Conservation (phyloP, 2,888 invertebrate genomes). For the Trichogramma dendrolimi region DNA sequence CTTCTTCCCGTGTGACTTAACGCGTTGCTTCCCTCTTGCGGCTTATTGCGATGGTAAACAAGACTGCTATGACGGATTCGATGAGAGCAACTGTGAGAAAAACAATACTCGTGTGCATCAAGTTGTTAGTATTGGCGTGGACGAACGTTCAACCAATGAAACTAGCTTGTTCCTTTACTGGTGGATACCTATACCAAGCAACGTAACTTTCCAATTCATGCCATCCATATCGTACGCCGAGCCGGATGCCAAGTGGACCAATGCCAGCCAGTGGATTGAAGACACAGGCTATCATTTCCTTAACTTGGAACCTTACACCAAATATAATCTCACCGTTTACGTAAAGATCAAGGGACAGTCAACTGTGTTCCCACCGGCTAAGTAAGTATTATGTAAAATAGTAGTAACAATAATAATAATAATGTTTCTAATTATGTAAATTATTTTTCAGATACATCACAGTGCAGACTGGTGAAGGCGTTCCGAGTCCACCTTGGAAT, state of each 20-base stretch:
- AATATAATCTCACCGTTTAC: slow-evolving; percentile 77
- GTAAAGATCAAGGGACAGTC: slow-evolving; percentile 59
- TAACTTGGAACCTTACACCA: slow-evolving; percentile 64
- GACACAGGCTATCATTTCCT: slow-evolving; percentile 61
- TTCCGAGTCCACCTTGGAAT: slow-evolving; percentile 67
- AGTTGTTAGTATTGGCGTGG: slow-evolving; percentile 63
- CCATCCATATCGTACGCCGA: slow-evolving; percentile 63
- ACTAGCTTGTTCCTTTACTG: slow-evolving; percentile 65
- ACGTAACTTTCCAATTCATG: slow-evolving; percentile 60
- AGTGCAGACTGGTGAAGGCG: slow-evolving; percentile 67
- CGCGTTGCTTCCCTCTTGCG: slow-evolving; percentile 59
- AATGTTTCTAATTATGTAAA: neutral
- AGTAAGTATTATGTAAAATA: slow-evolving; percentile 33
- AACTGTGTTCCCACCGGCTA: slow-evolving; percentile 62
- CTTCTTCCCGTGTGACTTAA: slow-evolving; percentile 60
- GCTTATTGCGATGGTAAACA: slow-evolving; percentile 64
- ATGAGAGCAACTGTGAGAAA: slow-evolving; percentile 64
- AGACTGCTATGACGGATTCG: slow-evolving; percentile 72
- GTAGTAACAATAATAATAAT: neutral
- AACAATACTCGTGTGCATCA: slow-evolving; percentile 54
- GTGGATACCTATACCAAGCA: slow-evolving; percentile 55
- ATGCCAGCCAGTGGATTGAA: slow-evolving; percentile 61
- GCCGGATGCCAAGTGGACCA: slow-evolving; percentile 57
- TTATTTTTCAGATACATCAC: slow-evolving; percentile 47
- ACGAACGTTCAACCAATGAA: slow-evolving; percentile 61